These are phyloP conservation scores for Tetramorium alpestre DNA, from an alignment of 1,140 invertebrate species.

Conservation along the genomic window DNA sequence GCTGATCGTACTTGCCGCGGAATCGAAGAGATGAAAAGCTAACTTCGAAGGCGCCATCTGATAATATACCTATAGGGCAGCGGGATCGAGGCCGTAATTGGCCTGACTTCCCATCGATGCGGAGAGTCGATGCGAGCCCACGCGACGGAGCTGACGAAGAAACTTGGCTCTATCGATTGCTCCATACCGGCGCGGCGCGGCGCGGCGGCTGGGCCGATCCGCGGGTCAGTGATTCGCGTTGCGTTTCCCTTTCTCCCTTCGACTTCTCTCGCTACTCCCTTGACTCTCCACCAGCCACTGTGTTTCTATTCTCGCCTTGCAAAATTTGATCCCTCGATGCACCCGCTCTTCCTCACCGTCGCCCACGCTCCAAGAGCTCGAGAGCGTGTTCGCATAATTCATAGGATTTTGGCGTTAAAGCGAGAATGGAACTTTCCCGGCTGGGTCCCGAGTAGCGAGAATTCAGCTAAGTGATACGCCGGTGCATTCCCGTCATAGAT, in stretches of 20 bases:
- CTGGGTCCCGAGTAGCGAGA: conserved; percentile 44
- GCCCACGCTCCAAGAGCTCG: conserved; percentile 31
- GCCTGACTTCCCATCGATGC: conserved; percentile 61
- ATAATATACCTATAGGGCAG: conserved; percentile 67
- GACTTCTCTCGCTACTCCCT: neutral
- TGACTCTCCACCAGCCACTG: neutral
- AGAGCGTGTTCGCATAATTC: conserved; percentile 64
- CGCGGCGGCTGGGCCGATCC: conserved; percentile 34
- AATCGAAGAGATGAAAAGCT: conserved; percentile 74
- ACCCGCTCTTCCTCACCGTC: neutral
- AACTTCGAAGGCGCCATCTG: conserved; percentile 71
- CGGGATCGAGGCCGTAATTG: conserved; percentile 73
- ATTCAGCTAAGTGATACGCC: conserved; percentile 65
- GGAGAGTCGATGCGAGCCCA: conserved; percentile 50
- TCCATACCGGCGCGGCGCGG: neutral
- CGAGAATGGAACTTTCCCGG: conserved; percentile 60
- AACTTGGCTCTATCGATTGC: conserved; percentile 67
- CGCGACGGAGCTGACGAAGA: conserved; percentile 32
- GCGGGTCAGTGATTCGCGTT: conserved; percentile 32
- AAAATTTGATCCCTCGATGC: conserved; percentile 45
- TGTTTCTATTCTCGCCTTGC: conserved; percentile 32
- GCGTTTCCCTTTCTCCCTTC: conserved; percentile 10
- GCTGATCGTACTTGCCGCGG: conserved; percentile 58
- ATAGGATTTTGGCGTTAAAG: conserved; percentile 67
- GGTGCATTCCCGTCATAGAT: conserved; percentile 61